Evolutionary conservation across 2,888 invertebrate species (phyloP).

Genomic region (Agelastica alni): DNA sequence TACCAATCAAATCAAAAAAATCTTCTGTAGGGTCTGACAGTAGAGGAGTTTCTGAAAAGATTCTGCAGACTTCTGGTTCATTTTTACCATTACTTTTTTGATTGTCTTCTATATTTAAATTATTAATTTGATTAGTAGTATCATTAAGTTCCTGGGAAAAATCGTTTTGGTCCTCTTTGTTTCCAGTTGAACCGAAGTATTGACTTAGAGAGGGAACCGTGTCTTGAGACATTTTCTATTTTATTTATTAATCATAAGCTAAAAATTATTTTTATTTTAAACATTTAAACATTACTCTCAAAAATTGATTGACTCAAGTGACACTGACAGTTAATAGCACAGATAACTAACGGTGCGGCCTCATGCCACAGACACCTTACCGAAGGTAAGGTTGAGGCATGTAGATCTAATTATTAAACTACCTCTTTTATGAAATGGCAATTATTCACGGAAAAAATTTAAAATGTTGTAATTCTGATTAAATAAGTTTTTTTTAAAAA

Average conservation of each 20-base stretch:
- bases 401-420: no score
- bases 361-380: no score
- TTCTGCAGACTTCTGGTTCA: constrained; percentile 58
- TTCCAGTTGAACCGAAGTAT: constrained; percentile 58
- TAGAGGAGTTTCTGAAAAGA: constrained; percentile 56
- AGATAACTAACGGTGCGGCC: no score
- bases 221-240: constrained; percentile 26
- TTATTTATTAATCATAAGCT: constrained; percentile 3
- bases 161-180: constrained; percentile 39
- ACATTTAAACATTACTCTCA: neutral
- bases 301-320: neutral
- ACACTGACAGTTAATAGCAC: no score
- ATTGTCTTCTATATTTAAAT: constrained; percentile 39
- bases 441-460: no score
- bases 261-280: constrained; percentile 1
- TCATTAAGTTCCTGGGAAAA: constrained; percentile 43
- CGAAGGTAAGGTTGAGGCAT: no score
- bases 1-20: constrained; percentile 58
- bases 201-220: constrained; percentile 61
- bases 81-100: constrained; percentile 37
- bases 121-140: constrained; percentile 42
- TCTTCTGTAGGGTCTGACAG: constrained; percentile 54
- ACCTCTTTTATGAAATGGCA: no score
- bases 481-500: no score
- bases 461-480: no score